Evolutionary conservation across 2,797 vertebrate genomes (phyloP).

Genomic region (Eidolon dupreanum): DNA sequence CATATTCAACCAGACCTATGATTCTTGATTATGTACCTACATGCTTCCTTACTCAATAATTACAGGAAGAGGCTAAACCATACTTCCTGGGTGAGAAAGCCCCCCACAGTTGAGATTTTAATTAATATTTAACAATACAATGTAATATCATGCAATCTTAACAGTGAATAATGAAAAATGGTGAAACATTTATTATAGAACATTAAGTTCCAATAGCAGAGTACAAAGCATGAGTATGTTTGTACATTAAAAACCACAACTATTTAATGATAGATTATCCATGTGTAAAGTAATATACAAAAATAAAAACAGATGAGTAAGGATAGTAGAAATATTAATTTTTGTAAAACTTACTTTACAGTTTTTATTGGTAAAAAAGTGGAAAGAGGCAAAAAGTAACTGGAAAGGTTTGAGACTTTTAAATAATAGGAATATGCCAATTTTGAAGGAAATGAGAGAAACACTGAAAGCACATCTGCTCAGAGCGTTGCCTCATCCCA

Average conservation of each 20-base stretch:
- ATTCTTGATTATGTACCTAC: neutral
- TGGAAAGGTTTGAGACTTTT: neutral
- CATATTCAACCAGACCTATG: neutral
- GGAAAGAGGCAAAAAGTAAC: neutral
- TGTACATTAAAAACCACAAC: neutral
- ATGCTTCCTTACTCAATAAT: neutral
- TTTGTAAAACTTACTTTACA: neutral
- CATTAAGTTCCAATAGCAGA: neutral
- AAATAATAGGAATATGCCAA: neutral
- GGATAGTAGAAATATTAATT: neutral
- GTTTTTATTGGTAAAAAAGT: neutral
- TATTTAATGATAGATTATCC: neutral
- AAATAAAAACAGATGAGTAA: neutral
- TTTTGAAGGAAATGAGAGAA: neutral
- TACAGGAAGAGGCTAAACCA: neutral
- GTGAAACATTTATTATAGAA: neutral
- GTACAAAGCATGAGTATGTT: neutral
- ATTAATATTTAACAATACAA: slow-evolving; percentile 1
- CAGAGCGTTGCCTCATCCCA: neutral
- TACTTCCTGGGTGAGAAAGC: neutral
- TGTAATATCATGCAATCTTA: neutral
- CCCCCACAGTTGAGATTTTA: neutral
- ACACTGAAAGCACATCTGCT: neutral
- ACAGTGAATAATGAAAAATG: neutral
- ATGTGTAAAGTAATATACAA: slow-evolving; percentile 4